phyloP scores from a whole-genome alignment of 2,797 vertebrate species.

The Sardinella longiceps region DNA sequence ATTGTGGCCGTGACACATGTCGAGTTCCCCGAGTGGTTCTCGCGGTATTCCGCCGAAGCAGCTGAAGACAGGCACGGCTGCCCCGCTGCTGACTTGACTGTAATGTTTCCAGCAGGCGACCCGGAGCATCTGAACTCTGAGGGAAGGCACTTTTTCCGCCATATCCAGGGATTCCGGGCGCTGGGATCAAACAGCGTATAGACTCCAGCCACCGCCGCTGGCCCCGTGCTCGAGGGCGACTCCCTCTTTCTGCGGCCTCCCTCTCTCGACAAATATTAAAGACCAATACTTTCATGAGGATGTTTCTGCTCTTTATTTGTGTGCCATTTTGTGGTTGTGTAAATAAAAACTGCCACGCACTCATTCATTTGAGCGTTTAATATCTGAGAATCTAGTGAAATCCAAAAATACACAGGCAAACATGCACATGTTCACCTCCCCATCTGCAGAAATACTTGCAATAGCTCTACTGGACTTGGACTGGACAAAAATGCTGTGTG shows the following conservation, averaged over 20 bases:
- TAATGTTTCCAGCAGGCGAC: slow-evolving; percentile 77
- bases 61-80: slow-evolving; percentile 67
- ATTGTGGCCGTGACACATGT: slow-evolving; percentile 81
- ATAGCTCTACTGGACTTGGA: slow-evolving; percentile 27
- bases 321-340: slow-evolving; percentile 74
- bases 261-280: slow-evolving; percentile 81
- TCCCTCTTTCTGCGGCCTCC: slow-evolving; percentile 81
- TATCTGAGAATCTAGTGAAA: slow-evolving; percentile 63
- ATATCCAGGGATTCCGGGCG: slow-evolving; percentile 71
- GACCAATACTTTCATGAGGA: slow-evolving; percentile 75
- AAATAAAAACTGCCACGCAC: slow-evolving; percentile 70
- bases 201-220: slow-evolving; percentile 58
- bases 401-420: slow-evolving; percentile 57
- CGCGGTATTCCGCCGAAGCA: slow-evolving; percentile 67
- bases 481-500: slow-evolving; percentile 35
- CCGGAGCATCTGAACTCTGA: slow-evolving; percentile 58
- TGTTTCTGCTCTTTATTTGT: slow-evolving; percentile 74
- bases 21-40: slow-evolving; percentile 72
- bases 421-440: slow-evolving; percentile 49
- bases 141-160: slow-evolving; percentile 63
- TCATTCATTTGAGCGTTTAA: slow-evolving; percentile 66
- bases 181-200: slow-evolving; percentile 72
- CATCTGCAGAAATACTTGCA: slow-evolving; percentile 59
- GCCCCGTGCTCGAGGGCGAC: slow-evolving; percentile 73
- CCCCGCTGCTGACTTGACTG: slow-evolving; percentile 69